phyloP scores from a whole-genome alignment of 2,888 invertebrate species.

The Zele albiditarsus region DNA sequence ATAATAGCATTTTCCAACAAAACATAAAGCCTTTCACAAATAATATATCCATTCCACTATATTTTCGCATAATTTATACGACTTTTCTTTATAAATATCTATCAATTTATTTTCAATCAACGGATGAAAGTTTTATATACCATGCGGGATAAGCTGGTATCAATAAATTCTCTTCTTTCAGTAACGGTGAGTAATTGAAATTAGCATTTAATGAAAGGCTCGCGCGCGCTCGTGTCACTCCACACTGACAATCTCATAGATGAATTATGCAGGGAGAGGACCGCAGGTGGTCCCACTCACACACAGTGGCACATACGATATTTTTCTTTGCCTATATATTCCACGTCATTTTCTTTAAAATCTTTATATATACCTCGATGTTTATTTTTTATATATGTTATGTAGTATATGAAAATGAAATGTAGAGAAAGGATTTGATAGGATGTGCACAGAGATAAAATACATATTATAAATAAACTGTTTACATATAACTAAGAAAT shows the following conservation, averaged over 20 bases:
- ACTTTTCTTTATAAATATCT: not conserved
- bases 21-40: too few relatives aligned
- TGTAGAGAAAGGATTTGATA: too few relatives aligned
- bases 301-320: slow-evolving; percentile 22
- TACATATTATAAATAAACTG: too few relatives aligned
- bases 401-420: not conserved
- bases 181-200: slow-evolving; percentile 56
- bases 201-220: slow-evolving; percentile 59
- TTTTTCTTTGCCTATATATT: slow-evolving; percentile 22
- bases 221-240: slow-evolving; percentile 53
- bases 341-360: not conserved
- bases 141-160: not conserved
- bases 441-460: too few relatives aligned
- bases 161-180: slow-evolving; percentile 49
- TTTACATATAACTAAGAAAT: too few relatives aligned
- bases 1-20: too few relatives aligned
- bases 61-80: too few relatives aligned
- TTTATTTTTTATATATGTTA: not conserved
- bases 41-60: too few relatives aligned
- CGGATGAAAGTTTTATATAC: not conserved
- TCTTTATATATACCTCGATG: not conserved
- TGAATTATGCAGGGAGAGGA: slow-evolving; percentile 54
- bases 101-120: slow-evolving; percentile 2
- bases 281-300: slow-evolving; percentile 48
- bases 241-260: slow-evolving; percentile 51